Evolutionary conservation across 2,113 vertebrate species (phyloP), one percentile per base, ranked within the genome.

Genomic region (Vicugna pacos): DNA sequence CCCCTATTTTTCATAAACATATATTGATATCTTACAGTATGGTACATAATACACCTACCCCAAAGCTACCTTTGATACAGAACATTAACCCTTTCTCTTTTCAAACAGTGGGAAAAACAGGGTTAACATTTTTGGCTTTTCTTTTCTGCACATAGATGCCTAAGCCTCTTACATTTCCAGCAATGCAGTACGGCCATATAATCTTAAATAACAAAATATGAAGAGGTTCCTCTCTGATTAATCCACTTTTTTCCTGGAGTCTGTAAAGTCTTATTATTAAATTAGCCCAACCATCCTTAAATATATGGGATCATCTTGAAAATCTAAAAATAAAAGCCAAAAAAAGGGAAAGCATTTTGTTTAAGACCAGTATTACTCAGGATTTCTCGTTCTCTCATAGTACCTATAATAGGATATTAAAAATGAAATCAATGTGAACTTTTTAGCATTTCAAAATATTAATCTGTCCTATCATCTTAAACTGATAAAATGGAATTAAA

Each of bases 381-480:
- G n/a, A 88, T 84, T 92, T 56, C 70, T 56, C 16, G 9, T 5
- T 94, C 52, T 89, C 38, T 83, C 2, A 1, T 35, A 73, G 72
- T 56, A 73, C 17, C 30, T 14, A 3, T 42, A 83, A 93, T n/a
- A 38, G 22, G 17, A 67, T 73, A 7, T 22, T 88, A 96, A 85
- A 91, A 67, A 96, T 80, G 42, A 96, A 97, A 95, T 81, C 22
- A 91, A 32, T 93, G 48, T 60, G 56, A 94, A 87, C 22, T 88
- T 70, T 77, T 8, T 26, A 93, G 94, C 70, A 95, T 93, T 97
- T 89, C 38, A 93, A 96, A 95, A 85, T 75, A 91, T 50, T 93
- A 79, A 69, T 56, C 8, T 88, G 20, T 12, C 56, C 38, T 85
- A 96, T 81, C 60, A 81, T 79, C 42, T 90, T 86, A 90, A 91